Conservation (phyloP, 2,797 vertebrate species). For the Aphelocoma californica region DNA sequence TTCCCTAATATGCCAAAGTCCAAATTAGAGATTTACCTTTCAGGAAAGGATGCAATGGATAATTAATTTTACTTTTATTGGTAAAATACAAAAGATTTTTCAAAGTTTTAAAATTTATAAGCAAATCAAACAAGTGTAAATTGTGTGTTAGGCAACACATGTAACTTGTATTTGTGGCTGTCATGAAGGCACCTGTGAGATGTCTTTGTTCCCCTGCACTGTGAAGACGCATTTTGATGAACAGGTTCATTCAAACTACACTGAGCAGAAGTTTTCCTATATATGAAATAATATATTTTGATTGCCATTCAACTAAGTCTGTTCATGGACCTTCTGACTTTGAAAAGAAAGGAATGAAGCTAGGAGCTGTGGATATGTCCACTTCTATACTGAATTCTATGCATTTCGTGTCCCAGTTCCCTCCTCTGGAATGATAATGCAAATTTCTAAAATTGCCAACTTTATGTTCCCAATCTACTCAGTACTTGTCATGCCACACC, state of each 20-base stretch:
- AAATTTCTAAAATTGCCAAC: not conserved
- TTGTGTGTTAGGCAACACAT: not conserved
- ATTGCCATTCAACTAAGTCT: not conserved
- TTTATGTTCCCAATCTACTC: not conserved
- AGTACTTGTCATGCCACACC: not conserved
- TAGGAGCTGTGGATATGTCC: not conserved
- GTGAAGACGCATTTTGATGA: not conserved
- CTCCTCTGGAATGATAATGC: not conserved
- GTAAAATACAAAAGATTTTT: not conserved
- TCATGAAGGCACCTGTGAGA: not conserved
- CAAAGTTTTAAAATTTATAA: not conserved
- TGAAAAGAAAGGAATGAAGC: not conserved
- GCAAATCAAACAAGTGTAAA: not conserved
- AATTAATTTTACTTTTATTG: not conserved
- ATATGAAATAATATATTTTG: not conserved
- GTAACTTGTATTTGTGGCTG: not conserved
- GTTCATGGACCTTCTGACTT: not conserved
- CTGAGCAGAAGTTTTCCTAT: not conserved
- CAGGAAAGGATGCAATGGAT: not conserved
- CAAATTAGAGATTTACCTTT: not conserved
- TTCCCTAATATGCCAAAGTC: not conserved
- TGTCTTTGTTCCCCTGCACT: not conserved
- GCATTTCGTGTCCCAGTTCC: not conserved
- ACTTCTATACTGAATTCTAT: not conserved
- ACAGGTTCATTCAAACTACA: not conserved